Percentiles rank a stretch among this genome's conserved stretches.
These are phyloP conservation scores for Poeciliopsis turneri DNA, from an alignment of 2,797 vertebrate species.

Conservation along the genomic window DNA sequence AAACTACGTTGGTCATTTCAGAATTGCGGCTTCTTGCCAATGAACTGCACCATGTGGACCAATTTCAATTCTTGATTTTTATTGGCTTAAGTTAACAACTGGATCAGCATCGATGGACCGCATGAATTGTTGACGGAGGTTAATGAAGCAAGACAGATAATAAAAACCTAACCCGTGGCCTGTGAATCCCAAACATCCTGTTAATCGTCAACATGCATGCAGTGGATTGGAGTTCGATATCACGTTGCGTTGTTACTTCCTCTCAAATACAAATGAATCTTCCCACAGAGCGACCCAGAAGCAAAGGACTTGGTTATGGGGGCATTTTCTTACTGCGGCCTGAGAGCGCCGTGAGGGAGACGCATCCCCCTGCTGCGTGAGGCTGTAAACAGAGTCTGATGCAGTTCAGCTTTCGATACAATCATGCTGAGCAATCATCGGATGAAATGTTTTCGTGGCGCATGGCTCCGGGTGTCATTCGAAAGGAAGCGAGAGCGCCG, in stretches of 20 bases:
- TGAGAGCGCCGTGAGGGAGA: constrained; percentile 15
- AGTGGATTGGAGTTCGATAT: constrained; percentile 27
- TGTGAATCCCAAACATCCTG: constrained; percentile 31
- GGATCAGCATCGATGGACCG: background rate
- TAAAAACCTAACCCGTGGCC: constrained; percentile 45
- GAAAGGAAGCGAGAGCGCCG: background rate
- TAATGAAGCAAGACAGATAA: constrained; percentile 30
- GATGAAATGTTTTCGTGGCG: constrained; percentile 6
- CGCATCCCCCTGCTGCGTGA: constrained; percentile 17
- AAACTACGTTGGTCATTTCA: background rate
- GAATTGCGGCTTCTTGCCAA: background rate
- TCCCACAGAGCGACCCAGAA: constrained; percentile 21
- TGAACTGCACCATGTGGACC: background rate
- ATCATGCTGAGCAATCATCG: constrained; percentile 45
- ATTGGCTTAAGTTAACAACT: background rate
- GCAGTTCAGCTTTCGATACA: constrained; percentile 24
- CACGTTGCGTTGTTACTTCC: constrained; percentile 32
- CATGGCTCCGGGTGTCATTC: constrained; percentile 22
- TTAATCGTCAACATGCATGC: constrained; percentile 47
- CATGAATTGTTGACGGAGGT: background rate
- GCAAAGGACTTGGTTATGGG: constrained; percentile 7
- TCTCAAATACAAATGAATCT: constrained; percentile 30
- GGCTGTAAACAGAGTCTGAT: constrained; percentile 42
- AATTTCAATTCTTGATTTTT: background rate
- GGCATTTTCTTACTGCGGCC: constrained; percentile 30